Conservation (phyloP, 2,797 vertebrate genomes). For the Botia almorhae region DNA sequence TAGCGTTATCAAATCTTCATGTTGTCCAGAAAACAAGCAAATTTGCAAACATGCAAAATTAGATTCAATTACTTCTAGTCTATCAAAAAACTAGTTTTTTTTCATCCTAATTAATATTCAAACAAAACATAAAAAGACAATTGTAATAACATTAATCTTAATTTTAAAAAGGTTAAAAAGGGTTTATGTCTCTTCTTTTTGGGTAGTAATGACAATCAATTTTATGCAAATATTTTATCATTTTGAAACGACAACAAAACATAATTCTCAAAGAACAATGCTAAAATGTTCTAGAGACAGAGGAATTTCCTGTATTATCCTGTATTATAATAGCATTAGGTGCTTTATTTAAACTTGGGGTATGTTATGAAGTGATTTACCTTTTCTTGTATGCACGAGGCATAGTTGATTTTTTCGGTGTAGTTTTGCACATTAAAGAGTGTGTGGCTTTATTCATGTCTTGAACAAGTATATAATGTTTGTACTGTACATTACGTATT, state of each 20-base stretch:
- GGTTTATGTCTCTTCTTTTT: too few relatives aligned
- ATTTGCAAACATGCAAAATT: too few relatives aligned
- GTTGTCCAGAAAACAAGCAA: too few relatives aligned
- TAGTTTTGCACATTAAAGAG: conserved; percentile 66
- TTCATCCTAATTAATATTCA: too few relatives aligned
- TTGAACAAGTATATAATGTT: conserved; percentile 46
- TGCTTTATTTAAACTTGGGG: conserved; percentile 3
- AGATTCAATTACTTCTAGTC: too few relatives aligned
- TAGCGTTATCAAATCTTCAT: conserved; percentile 3
- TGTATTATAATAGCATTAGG: conserved; percentile 20
- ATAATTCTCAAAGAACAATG: not conserved
- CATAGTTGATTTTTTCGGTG: conserved; percentile 28
- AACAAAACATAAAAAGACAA: too few relatives aligned
- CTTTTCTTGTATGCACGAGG: conserved; percentile 27
- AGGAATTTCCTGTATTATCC: not conserved
- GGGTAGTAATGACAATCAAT: too few relatives aligned
- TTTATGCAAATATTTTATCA: not conserved
- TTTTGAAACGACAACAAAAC: not conserved
- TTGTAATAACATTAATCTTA: too few relatives aligned
- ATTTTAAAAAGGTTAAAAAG: too few relatives aligned
- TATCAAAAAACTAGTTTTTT: too few relatives aligned
- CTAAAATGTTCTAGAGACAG: not conserved
- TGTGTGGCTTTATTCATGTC: conserved; percentile 42
- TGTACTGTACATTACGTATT: conserved; percentile 57
- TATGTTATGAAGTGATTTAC: conserved; percentile 30